Evolutionary conservation across 2,113 vertebrate species (phyloP).

Genomic region (Pseudorectes ferrugineus): DNA sequence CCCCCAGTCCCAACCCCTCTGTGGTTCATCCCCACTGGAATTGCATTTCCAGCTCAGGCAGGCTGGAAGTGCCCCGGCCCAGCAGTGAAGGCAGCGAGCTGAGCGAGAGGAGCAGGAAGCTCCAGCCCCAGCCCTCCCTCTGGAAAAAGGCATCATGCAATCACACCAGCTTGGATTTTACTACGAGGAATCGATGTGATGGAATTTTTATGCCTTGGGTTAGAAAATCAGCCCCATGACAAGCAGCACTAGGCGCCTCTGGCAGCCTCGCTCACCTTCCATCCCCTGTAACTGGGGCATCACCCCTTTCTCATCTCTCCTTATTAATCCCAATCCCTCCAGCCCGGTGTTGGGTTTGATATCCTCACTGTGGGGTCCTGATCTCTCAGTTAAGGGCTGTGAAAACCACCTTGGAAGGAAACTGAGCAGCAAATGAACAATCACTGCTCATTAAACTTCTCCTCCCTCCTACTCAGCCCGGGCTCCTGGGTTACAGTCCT

Average conservation of each 20-base stretch:
- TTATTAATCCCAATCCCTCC: not conserved
- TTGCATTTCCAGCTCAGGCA: not conserved
- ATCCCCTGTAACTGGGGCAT: not conserved
- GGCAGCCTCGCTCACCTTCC: not conserved
- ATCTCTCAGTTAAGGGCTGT: not conserved
- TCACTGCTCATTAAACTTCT: slow-evolving; percentile 13
- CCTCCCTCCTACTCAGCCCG: slow-evolving; percentile 41
- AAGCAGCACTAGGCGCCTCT: not conserved
- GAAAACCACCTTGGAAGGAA: not conserved
- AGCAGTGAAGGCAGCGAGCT: not conserved
- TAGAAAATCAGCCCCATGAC: not conserved
- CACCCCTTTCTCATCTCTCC: not conserved
- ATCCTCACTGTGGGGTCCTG: not conserved
- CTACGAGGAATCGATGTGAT: not conserved
- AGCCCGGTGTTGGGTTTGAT: not conserved
- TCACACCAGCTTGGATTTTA: not conserved
- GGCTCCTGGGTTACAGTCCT: slow-evolving; percentile 24
- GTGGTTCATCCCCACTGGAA: not conserved
- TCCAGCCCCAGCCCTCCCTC: not conserved
- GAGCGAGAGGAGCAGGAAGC: not conserved
- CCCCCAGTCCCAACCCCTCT: not conserved
- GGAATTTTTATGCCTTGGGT: not conserved
- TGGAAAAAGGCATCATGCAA: not conserved
- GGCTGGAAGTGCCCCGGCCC: not conserved
- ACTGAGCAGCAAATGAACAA: slow-evolving; percentile 23